These are phyloP conservation scores for Cataglyphis hispanica DNA, from an alignment of 1,140 invertebrate species.

Conservation along the genomic window DNA sequence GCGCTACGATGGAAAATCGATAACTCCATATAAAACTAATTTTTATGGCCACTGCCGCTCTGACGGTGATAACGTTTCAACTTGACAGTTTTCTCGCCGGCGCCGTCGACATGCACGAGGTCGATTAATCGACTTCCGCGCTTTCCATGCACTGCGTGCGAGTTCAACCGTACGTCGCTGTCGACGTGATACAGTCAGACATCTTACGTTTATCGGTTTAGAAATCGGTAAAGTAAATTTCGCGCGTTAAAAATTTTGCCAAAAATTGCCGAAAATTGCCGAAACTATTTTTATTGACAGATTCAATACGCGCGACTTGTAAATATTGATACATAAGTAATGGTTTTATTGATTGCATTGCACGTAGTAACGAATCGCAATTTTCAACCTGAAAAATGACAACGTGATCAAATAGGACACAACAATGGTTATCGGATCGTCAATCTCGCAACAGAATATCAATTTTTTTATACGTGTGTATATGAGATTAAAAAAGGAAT, in stretches of 20 bases:
- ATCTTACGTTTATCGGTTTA: constrained; percentile 17
- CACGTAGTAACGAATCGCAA: neutral
- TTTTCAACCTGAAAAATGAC: constrained; percentile 24
- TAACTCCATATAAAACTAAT: constrained; percentile 58
- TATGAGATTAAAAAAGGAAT: neutral
- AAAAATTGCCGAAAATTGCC: neutral
- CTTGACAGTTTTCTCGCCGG: constrained; percentile 63
- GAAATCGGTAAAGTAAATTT: neutral
- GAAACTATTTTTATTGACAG: neutral
- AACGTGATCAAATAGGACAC: constrained; percentile 10
- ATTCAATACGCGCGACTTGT: neutral
- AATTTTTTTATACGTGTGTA: neutral
- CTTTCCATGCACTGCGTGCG: constrained; percentile 20
- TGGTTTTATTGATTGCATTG: constrained; percentile 12
- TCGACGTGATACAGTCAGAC: constrained; percentile 18
- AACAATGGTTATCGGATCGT: constrained; percentile 11
- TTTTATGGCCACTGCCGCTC: constrained; percentile 55
- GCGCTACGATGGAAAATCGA: constrained; percentile 44
- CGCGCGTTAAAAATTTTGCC: neutral
- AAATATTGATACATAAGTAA: neutral
- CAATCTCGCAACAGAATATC: constrained; percentile 20
- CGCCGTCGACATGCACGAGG: constrained; percentile 31
- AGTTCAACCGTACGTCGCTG: constrained; percentile 14
- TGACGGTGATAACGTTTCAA: constrained; percentile 65
- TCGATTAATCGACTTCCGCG: constrained; percentile 68